Conservation (phyloP, 2,797 vertebrate genomes). For the Mycteria americana region DNA sequence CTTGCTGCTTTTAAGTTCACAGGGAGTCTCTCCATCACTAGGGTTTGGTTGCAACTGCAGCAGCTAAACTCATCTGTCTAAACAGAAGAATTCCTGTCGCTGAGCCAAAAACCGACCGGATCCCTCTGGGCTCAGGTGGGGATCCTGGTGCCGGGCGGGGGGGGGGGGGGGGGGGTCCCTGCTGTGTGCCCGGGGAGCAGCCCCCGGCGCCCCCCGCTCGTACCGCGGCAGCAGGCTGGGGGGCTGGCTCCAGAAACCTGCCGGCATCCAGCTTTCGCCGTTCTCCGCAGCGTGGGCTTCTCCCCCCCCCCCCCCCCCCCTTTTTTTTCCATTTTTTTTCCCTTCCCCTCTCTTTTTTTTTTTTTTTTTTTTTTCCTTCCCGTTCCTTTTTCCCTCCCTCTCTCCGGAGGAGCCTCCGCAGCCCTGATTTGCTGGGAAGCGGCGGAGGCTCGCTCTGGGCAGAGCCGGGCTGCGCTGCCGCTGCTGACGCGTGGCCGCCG, state of each 20-base stretch:
- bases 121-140: not conserved
- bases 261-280: not conserved
- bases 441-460: conserved; percentile 24
- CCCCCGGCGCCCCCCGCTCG: not conserved
- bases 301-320: no score
- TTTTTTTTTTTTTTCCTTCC: not conserved
- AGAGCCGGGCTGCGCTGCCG: conserved; percentile 36
- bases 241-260: not conserved
- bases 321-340: not conserved
- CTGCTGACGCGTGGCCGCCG: conserved; percentile 30
- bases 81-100: not conserved
- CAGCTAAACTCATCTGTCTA: not conserved
- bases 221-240: not conserved
- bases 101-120: not conserved
- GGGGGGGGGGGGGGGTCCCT: not conserved
- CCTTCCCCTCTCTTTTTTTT: not conserved
- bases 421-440: conserved; percentile 31
- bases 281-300: not conserved
- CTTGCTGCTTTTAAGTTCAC: not conserved
- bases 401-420: conserved; percentile 13
- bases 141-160: not conserved
- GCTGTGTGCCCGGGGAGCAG: not conserved
- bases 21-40: not conserved
- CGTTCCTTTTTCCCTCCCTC: not conserved
- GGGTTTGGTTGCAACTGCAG: not conserved